Conservation (phyloP, 2,797 vertebrate genomes). For the Mormyrops boulengeri region DNA sequence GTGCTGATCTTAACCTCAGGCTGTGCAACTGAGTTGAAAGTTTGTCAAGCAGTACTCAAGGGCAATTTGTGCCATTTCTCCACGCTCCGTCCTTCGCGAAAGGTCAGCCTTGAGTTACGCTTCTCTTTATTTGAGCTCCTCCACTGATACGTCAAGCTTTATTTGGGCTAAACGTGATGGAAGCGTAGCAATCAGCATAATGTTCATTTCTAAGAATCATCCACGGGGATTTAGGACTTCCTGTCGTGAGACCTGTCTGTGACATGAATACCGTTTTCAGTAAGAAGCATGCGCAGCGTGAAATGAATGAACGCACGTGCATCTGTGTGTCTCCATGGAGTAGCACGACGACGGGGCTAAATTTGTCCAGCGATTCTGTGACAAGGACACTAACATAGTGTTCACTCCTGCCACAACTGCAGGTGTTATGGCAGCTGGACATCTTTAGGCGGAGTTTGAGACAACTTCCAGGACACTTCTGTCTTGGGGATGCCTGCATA, state of each 20-base stretch:
- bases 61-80: not conserved
- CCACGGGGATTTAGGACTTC: not conserved
- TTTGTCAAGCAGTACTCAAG: not conserved
- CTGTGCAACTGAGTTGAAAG: not conserved
- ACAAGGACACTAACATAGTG: not conserved
- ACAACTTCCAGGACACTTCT: constrained; percentile 71
- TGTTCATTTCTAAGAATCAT: not conserved
- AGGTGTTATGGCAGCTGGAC: constrained; percentile 82
- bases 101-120: not conserved
- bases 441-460: constrained; percentile 77
- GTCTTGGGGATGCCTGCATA: constrained; percentile 77
- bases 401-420: not conserved
- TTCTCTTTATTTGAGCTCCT: not conserved
- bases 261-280: not conserved
- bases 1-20: not conserved
- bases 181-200: not conserved
- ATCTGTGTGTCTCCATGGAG: not conserved
- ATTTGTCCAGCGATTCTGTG: not conserved
- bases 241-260: not conserved
- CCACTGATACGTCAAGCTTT: not conserved
- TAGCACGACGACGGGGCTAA: not conserved
- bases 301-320: not conserved
- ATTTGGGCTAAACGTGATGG: not conserved
- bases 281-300: not conserved
- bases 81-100: not conserved